Conservation (phyloP, 2,797 vertebrate species). For the Ctenosaura bakeri region DNA sequence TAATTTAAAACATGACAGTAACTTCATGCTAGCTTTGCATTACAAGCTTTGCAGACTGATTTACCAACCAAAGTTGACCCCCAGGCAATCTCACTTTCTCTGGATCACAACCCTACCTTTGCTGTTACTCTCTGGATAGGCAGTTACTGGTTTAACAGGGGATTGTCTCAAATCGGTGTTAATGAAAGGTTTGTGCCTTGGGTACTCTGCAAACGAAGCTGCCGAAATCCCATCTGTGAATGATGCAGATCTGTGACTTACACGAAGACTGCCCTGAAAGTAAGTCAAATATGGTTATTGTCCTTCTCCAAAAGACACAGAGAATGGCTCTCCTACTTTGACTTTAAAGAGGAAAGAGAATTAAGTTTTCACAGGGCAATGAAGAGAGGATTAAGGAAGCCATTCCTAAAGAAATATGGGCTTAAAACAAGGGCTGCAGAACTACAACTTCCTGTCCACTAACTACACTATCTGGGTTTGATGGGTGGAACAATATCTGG, state of each 20-base stretch:
- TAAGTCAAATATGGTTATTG: conserved; percentile 44
- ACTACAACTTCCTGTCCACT: neutral
- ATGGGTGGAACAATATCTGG: neutral
- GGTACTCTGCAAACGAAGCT: conserved; percentile 87
- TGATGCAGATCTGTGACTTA: conserved; percentile 61
- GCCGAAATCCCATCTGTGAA: conserved; percentile 82
- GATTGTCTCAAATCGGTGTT: conserved; percentile 79
- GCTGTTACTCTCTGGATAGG: conserved; percentile 93
- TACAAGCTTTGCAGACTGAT: neutral
- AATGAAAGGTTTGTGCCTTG: conserved; percentile 86
- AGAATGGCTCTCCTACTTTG: neutral
- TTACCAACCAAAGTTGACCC: neutral
- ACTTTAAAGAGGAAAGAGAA: neutral
- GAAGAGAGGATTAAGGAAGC: neutral
- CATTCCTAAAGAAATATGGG: neutral
- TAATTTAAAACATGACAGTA: neutral
- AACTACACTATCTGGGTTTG: neutral
- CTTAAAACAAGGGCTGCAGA: neutral
- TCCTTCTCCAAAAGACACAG: neutral
- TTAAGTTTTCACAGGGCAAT: neutral
- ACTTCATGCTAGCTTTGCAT: neutral
- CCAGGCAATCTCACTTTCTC: neutral
- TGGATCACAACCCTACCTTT: conserved; percentile 81
- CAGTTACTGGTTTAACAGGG: conserved; percentile 81
- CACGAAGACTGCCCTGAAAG: conserved; percentile 70